These are phyloP conservation scores for Nematolebias whitei DNA, from an alignment of 2,113 vertebrate species.

Conservation along the genomic window DNA sequence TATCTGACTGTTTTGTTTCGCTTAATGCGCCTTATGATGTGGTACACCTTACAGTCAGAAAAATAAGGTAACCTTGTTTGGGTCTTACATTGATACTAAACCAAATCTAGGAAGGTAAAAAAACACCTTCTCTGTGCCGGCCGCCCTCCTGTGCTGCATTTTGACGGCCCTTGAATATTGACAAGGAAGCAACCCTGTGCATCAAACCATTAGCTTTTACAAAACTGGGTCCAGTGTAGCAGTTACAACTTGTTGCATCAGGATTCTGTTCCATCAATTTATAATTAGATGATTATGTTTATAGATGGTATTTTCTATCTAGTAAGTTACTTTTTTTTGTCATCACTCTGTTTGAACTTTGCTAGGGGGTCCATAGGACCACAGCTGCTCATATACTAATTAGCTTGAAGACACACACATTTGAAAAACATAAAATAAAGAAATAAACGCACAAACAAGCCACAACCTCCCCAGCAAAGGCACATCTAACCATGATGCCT, in stretches of 20 bases:
- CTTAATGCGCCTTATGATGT: too few species aligned
- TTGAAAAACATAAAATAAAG: constrained; percentile 6
- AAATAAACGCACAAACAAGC: constrained; percentile 52
- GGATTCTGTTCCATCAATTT: constrained; percentile 42
- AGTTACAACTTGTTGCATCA: constrained; percentile 67
- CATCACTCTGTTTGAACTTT: constrained; percentile 2
- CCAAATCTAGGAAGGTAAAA: constrained; percentile 33
- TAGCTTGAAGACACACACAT: constrained; percentile 40
- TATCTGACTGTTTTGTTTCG: too few species aligned
- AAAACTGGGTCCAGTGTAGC: constrained; percentile 47
- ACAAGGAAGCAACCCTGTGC: constrained; percentile 40
- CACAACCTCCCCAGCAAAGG: constrained; percentile 64
- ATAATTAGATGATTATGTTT: constrained; percentile 44
- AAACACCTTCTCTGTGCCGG: constrained; percentile 30
- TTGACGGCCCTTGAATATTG: constrained; percentile 55
- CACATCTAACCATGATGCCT: constrained; percentile 68
- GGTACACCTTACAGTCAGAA: too few species aligned
- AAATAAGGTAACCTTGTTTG: constrained; percentile 7
- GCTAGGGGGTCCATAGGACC: constrained; percentile 25
- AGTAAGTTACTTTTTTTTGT: constrained; percentile 4
- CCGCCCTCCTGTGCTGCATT: constrained; percentile 37
- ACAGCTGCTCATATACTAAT: constrained; percentile 54
- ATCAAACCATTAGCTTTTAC: constrained; percentile 47
- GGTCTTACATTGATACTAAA: constrained; percentile 33
- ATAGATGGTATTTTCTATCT: constrained; percentile 16